A percentile compares a stretch with the other conserved stretches of the same genome.
phyloP scores from a whole-genome alignment of 2,888 invertebrate species.

The Lapara coniferarum region DNA sequence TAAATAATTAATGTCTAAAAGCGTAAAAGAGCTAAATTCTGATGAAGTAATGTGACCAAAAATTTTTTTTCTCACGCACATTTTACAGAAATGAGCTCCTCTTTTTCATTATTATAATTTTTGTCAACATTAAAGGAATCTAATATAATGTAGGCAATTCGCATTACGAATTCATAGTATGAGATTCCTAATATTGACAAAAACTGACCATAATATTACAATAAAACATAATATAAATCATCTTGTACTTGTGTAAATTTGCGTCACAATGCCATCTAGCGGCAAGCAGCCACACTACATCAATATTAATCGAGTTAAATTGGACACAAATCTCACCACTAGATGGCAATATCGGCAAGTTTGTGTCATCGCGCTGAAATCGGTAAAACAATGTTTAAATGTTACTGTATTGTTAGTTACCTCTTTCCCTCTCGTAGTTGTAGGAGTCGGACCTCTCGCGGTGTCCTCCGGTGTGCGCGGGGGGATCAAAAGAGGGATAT shows the following conservation, averaged over 20 bases:
- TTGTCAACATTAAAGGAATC: conserved; percentile 1
- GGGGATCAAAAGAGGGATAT: conserved; percentile 68
- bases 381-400: conserved; percentile 25
- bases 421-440: conserved; percentile 88
- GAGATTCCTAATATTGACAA: too few species aligned
- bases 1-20: background rate
- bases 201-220: too few species aligned
- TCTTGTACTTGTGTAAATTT: conserved; percentile 10
- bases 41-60: background rate
- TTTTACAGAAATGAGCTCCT: background rate
- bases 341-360: conserved; percentile 26
- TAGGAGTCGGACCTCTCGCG: conserved; percentile 83
- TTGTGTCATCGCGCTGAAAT: conserved; percentile 23
- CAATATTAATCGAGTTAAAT: conserved; percentile 18
- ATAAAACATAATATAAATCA: background rate
- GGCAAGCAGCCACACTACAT: conserved; percentile 19
- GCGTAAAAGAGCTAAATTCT: background rate
- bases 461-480: conserved; percentile 70
- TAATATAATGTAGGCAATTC: background rate
- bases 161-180: too few species aligned
- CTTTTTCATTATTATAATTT: background rate
- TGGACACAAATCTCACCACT: conserved; percentile 23
- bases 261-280: conserved; percentile 28
- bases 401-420: conserved; percentile 73
- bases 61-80: background rate